A percentile compares a stretch with the other conserved stretches of the same genome.
Conservation (phyloP, 2,888 invertebrate species). For the Lasioglossum morio region DNA sequence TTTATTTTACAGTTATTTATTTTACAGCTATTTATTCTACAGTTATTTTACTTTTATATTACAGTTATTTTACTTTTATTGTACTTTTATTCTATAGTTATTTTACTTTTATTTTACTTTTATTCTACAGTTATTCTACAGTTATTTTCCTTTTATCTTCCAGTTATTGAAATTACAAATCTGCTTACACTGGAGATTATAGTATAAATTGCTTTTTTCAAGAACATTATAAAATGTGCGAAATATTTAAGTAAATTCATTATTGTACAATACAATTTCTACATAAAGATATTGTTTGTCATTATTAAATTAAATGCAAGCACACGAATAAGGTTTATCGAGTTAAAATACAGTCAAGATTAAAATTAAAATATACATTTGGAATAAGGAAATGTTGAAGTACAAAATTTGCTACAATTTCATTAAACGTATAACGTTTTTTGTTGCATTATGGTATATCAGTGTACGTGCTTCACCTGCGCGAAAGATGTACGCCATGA, state of each 20-base stretch:
- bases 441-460: background rate
- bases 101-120: too few species aligned
- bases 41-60: too few species aligned
- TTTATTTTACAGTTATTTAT: background rate
- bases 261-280: too few species aligned
- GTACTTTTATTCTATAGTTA: too few species aligned
- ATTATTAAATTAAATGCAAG: background rate
- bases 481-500: background rate
- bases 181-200: background rate
- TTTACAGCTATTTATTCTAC: too few species aligned
- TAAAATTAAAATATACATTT: background rate
- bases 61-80: too few species aligned
- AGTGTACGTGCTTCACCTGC: conserved; percentile 2
- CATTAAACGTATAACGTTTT: background rate
- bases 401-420: background rate
- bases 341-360: background rate
- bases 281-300: too few species aligned
- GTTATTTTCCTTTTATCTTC: too few species aligned
- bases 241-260: background rate
- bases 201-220: background rate
- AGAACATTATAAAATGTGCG: too few species aligned
- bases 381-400: background rate
- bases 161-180: background rate
- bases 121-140: too few species aligned
- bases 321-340: background rate